These are phyloP conservation scores for Metalampra italica DNA, from an alignment of 2,888 invertebrate species.

Conservation along the genomic window DNA sequence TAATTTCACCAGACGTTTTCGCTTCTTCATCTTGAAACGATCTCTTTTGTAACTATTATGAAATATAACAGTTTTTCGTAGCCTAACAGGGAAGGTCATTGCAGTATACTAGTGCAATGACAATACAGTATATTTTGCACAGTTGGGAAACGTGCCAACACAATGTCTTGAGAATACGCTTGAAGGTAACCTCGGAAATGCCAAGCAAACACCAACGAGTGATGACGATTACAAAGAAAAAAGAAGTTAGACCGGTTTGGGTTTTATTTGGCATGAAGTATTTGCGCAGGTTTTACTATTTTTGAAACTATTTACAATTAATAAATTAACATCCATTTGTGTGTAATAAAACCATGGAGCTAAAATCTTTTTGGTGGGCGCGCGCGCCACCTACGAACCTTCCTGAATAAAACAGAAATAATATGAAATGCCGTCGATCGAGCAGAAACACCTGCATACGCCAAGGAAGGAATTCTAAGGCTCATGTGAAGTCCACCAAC, in stretches of 20 bases:
- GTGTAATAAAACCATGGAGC: too few relatives aligned
- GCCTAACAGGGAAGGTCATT: constrained; percentile 33
- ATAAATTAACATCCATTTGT: too few relatives aligned
- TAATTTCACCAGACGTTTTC: constrained; percentile 19
- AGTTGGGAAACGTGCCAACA: constrained; percentile 46
- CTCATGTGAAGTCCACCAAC: too few relatives aligned
- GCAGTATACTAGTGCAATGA: constrained; percentile 27
- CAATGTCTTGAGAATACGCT: constrained; percentile 35
- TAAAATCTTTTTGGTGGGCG: too few relatives aligned
- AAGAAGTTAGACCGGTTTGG: neutral
- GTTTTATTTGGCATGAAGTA: neutral
- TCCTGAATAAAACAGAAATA: too few relatives aligned
- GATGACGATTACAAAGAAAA: neutral
- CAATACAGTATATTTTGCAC: constrained; percentile 37
- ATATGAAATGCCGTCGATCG: too few relatives aligned
- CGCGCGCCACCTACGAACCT: too few relatives aligned
- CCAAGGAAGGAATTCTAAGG: too few relatives aligned
- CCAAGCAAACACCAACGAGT: neutral
- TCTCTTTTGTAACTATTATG: constrained; percentile 20
- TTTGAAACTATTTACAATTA: too few relatives aligned
- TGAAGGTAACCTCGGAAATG: constrained; percentile 32
- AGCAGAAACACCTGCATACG: too few relatives aligned
- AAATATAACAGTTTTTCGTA: constrained; percentile 28
- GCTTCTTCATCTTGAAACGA: constrained; percentile 22
- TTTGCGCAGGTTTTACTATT: too few relatives aligned